Evolutionary conservation across 2,797 vertebrate species (phyloP), one percentile per base, ranked within the genome.

Genomic region (Fistularia commersonii): DNA sequence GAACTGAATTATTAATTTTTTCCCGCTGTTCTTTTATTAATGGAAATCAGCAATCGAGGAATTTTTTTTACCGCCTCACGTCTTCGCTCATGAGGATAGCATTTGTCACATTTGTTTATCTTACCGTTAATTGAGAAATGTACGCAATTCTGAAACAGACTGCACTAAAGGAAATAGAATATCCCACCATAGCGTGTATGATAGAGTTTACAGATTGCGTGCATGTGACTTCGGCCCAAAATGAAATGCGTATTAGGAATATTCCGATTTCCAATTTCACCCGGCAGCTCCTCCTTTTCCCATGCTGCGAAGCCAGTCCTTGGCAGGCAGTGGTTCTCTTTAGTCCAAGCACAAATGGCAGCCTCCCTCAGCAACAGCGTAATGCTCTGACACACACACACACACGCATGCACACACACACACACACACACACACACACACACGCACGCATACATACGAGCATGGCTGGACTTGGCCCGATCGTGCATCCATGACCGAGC

Each of bases 261-360:
- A 32, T n/a, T 76, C 52, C 51, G 55, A 48, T 77, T 32, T 23
- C 23, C 23, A 23, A 23, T 23, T 48, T 37, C 35, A 5, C 46
- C 41, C 48, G 33, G 48, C 45, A 38, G 23, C 36, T 64, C 41
- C 51, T 66, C 59, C 40, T 8, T 33, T 47, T 32, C 57, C 51
- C 56, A 57, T 40, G 35, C 32, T 67, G 45, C 0, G 34, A 57
- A 65, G 65, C 48, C 14, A 32, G 57, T 77, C 49, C 43, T 79
- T 86, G 80, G 83, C 82, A 82, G 68, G 35, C 7, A 43, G 39
- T 52, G 10, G 15, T 75, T 58, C 54, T 74, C 54, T 78, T 40
- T 10, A 43, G 72, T 74, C 80, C 79, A 82, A 78, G 66, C 61
- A 69, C 58, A 76, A 85, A 83, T 82, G 80, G 77, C 82, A 66